A percentile compares a stretch with the other conserved stretches of the same genome.
Evolutionary conservation across 2,888 invertebrate species (phyloP).

Genomic region (Caenorhabditis sp.): DNA sequence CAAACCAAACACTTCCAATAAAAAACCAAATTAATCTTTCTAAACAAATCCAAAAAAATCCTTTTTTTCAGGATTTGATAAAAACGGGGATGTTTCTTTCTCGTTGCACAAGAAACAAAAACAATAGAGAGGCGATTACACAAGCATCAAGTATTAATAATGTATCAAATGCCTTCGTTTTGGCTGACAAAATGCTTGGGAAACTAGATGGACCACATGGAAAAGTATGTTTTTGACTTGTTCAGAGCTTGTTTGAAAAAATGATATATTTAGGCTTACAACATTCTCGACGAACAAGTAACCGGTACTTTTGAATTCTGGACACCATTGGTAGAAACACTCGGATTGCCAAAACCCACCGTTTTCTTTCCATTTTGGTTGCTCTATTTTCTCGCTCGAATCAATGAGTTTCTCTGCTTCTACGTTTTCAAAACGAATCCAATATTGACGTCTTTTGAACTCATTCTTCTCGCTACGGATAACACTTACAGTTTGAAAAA

Average conservation of each 20-base stretch:
- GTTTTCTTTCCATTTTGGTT: slow-evolving; percentile 6
- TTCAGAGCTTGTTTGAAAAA: background rate
- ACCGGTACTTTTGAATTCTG: slow-evolving; percentile 26
- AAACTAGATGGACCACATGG: slow-evolving; percentile 16
- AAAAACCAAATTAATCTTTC: no score
- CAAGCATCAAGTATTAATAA: slow-evolving; percentile 15
- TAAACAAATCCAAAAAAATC: background rate
- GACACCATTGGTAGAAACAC: slow-evolving; percentile 10
- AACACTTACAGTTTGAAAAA: slow-evolving; percentile 23
- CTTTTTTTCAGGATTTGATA: slow-evolving; percentile 17
- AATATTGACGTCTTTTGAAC: slow-evolving; percentile 18
- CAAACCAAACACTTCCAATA: background rate
- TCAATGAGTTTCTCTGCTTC: slow-evolving; percentile 7
- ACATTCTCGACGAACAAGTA: slow-evolving; percentile 17
- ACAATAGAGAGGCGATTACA: slow-evolving; percentile 21
- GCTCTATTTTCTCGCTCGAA: background rate
- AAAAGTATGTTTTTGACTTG: slow-evolving; percentile 4
- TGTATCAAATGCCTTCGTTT: slow-evolving; percentile 13
- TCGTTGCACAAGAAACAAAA: slow-evolving; percentile 14
- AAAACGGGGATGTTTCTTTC: slow-evolving; percentile 12
- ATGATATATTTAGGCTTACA: slow-evolving; percentile 14
- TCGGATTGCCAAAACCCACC: slow-evolving; percentile 15
- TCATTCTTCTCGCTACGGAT: slow-evolving; percentile 11
- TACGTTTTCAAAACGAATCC: slow-evolving; percentile 1
- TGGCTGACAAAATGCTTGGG: slow-evolving; percentile 17